Conservation (phyloP, 2,113 vertebrate genomes). For the Microtus oregoni region DNA sequence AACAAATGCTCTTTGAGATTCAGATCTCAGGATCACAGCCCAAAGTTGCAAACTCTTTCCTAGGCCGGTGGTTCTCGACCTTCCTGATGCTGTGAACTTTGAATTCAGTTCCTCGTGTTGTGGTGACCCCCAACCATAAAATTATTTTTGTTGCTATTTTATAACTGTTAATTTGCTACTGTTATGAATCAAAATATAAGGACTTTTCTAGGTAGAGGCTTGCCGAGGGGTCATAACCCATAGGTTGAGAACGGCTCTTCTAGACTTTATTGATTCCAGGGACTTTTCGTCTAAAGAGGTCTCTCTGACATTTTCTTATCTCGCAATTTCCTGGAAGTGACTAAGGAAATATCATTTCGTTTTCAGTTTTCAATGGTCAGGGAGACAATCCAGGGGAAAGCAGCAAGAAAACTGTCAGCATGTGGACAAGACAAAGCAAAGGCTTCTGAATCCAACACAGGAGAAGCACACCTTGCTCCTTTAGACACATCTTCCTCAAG, state of each 20-base stretch:
- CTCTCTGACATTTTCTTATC: constrained; percentile 78
- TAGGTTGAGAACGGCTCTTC: background rate
- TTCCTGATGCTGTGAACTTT: background rate
- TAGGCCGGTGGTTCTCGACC: background rate
- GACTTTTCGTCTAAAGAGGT: constrained; percentile 62
- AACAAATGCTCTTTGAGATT: constrained; percentile 23
- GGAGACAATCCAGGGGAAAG: constrained; percentile 86
- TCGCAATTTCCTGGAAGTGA: constrained; percentile 88
- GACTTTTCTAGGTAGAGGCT: background rate
- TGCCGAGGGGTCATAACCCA: background rate
- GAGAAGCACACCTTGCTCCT: constrained; percentile 79
- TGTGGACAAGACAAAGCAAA: constrained; percentile 86
- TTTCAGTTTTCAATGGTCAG: constrained; percentile 91
- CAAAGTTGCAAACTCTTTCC: constrained; percentile 76
- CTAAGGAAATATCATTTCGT: constrained; percentile 92
- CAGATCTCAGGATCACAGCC: background rate
- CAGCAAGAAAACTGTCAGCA: constrained; percentile 91
- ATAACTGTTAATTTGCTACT: background rate
- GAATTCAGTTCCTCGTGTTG: background rate
- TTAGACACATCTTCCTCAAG: background rate
- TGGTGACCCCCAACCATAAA: background rate
- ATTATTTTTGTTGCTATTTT: background rate
- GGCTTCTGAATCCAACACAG: constrained; percentile 87
- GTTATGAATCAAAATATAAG: background rate
- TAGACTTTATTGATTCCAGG: constrained; percentile 42